These are phyloP conservation scores for Apocheima hispidaria DNA, from an alignment of 2,888 invertebrate genomes.

Conservation along the genomic window DNA sequence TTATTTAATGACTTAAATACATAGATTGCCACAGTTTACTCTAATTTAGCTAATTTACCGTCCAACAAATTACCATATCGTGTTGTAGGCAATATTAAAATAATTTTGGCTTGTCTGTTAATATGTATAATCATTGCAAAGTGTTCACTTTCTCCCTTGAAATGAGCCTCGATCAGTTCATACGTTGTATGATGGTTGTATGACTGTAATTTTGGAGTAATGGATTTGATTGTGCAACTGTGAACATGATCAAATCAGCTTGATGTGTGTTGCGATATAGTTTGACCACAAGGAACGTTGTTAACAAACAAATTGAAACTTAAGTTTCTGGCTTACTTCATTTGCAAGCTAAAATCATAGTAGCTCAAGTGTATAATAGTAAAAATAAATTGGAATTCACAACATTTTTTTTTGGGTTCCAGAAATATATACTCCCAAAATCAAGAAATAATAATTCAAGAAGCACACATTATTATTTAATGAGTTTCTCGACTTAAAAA, in stretches of 20 bases:
- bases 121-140: constrained; percentile 43
- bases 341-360: too few species aligned
- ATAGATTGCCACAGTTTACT: constrained; percentile 21
- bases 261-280: constrained; percentile 38
- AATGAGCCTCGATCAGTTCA: constrained; percentile 39
- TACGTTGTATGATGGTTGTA: constrained; percentile 34
- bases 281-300: constrained; percentile 3
- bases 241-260: constrained; percentile 49
- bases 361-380: too few species aligned
- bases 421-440: too few species aligned
- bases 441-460: too few species aligned
- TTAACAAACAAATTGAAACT: background rate
- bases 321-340: background rate
- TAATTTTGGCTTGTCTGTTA: constrained; percentile 36
- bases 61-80: constrained; percentile 21
- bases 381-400: too few species aligned
- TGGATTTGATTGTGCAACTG: constrained; percentile 59
- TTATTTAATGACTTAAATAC: background rate
- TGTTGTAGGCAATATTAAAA: constrained; percentile 29
- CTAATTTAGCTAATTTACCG: constrained; percentile 10
- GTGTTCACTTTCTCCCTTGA: constrained; percentile 42
- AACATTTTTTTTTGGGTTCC: too few species aligned
- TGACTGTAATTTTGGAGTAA: constrained; percentile 58
- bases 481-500: too few species aligned
- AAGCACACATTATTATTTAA: too few species aligned